Conservation (phyloP, 2,888 invertebrate species). For the Brachyopa scutellaris region DNA sequence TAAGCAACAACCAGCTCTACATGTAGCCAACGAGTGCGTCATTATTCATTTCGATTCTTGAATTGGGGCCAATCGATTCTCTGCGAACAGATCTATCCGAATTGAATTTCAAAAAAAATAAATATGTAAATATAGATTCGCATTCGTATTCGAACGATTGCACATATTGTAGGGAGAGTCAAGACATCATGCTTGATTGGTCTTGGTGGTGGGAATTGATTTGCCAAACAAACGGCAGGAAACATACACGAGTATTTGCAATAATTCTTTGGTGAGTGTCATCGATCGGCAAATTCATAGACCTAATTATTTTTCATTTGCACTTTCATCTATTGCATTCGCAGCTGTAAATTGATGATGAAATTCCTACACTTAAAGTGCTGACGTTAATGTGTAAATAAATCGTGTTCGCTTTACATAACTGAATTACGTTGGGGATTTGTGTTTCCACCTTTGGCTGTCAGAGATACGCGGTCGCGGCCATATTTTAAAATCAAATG, state of each 20-base stretch:
- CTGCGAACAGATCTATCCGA: conserved; percentile 31
- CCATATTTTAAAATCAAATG: conserved; percentile 31
- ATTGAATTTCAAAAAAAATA: conserved; percentile 25
- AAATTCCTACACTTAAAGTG: conserved; percentile 4
- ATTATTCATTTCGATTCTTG: conserved; percentile 54
- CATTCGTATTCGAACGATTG: conserved; percentile 12
- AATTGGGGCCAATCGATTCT: conserved; percentile 70
- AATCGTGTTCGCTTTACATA: conserved; percentile 51
- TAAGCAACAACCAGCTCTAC: conserved; percentile 50
- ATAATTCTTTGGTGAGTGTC: conserved; percentile 31
- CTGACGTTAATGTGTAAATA: conserved; percentile 22
- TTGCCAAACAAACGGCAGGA: conserved; percentile 50
- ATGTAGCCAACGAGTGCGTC: conserved; percentile 56
- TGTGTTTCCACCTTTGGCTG: conserved; percentile 40
- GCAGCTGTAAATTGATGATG: conserved; percentile 33
- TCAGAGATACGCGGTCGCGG: no score
- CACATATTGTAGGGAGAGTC: conserved; percentile 8
- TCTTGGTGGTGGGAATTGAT: conserved; percentile 39
- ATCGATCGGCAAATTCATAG: conserved; percentile 33
- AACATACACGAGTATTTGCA: conserved; percentile 42
- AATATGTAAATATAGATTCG: conserved; percentile 19
- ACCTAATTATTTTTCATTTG: conserved; percentile 58
- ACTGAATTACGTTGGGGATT: conserved; percentile 41
- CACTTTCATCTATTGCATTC: conserved; percentile 40
- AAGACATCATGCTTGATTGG: conserved; percentile 21